Base-by-base conservation (phyloP, 1,140 invertebrate genomes). In the Drosophila nikananu region DNA sequence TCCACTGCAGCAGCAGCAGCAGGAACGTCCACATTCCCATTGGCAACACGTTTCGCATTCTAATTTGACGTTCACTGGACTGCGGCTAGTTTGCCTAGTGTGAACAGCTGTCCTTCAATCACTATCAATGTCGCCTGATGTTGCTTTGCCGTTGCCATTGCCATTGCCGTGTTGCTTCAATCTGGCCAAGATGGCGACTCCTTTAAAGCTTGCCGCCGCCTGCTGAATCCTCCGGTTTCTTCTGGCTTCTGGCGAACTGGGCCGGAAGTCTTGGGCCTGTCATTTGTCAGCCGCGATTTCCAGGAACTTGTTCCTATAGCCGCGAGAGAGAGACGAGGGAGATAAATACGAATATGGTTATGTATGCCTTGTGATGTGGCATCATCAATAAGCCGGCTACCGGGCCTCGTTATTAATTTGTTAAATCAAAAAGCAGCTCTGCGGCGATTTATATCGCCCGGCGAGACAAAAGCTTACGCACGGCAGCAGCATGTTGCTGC, bases 21-120 rank as follows among this genome's bases (percentile, higher is more conserved):
- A 46, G 51, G 23, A 49, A 27, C 23, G 48, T 49, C 72, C 64
- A 52, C 81, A 84, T 84, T 77, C 77, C 74, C 82, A 80, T 79
- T 90, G 82, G 67, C 86, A 80, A 91, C 90, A 91, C 82, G 84
- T 92, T 91, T 92, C 86, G 90, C 90, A 91, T 91, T 92, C 90
- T 91, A 91, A 91, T 91, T 92, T 91, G 90, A 91, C 90, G 70
- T 89, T 91, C 73, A 68, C 77, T 62, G 42, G 70, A 65, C 55
- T 57, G 66, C 48, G 59, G 72, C 68, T 74, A 44, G 73, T 65
- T 76, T 49, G 71, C 48, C 68, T 90, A 89, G 86, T 84, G 84
- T 90, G 84, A 90, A 91, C 86, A 90, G 86, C 86, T 90, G 86
- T 90, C 86, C 86, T 82, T 90, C 86, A 90, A 90, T 90, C 86